Conservation (phyloP, 2,113 vertebrate genomes). For the Neogale vison region DNA sequence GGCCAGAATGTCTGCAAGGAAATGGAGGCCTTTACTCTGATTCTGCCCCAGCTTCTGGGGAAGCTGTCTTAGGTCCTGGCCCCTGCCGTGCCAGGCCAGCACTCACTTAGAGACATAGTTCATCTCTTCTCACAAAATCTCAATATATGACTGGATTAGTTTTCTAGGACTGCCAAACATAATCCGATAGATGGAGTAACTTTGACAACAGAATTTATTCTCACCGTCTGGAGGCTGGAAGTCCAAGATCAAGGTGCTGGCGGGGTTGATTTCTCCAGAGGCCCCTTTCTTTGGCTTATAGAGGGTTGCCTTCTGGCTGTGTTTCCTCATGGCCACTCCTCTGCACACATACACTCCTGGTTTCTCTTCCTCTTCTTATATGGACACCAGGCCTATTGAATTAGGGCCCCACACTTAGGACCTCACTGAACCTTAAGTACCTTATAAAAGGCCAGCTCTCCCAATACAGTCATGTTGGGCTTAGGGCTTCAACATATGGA, state of each 20-base stretch:
- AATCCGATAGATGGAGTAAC: background rate
- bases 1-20: constrained; percentile 46
- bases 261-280: background rate
- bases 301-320: background rate
- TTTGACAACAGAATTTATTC: background rate
- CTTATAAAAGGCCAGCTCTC: background rate
- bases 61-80: background rate
- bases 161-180: background rate
- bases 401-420: background rate
- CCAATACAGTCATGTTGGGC: background rate
- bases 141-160: background rate
- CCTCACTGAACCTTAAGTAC: background rate
- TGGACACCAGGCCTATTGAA: background rate
- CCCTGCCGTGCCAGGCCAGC: background rate
- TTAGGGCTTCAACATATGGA: background rate
- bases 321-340: background rate
- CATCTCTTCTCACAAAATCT: background rate
- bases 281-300: background rate
- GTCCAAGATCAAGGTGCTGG: background rate
- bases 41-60: background rate
- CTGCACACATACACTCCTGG: background rate
- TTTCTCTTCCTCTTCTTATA: background rate
- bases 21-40: background rate
- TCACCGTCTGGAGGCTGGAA: background rate
- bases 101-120: background rate